Evolutionary conservation across 1,140 invertebrate genomes (phyloP), one percentile per base, ranked within the genome.

Genomic region (Heliconius hermathena): DNA sequence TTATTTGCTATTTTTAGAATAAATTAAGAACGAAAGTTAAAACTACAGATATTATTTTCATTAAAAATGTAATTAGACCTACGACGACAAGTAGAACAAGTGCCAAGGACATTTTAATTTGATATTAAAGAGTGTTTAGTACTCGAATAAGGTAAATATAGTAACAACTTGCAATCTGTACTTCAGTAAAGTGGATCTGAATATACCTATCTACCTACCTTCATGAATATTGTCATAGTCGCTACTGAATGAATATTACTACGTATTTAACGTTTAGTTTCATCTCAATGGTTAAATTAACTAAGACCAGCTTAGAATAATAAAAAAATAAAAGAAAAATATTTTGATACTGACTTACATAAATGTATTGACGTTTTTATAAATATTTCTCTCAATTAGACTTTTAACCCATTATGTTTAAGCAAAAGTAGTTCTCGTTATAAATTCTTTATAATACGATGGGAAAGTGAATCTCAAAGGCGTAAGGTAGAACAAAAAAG

Each of bases 141-240:
- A 66, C 60, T 66, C 11, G 60, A 66, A 66, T 66, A 5, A 66
- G 60, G 9, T 66, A 66, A 66, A 66, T 66, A 66, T 29, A 66
- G 26, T 29, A 66, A 8, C 8, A 29, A 20, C n/a, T 60, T n/a
- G 20, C 54, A 22, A 60, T 11, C 8, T 9, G n/a, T 22, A 13
- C 54, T 26, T 60, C 11, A 60, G 54, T 9, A 22, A 22, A 60
- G n/a, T 60, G 41, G 41, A 46, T 46, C 41, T 46, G 9, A 46
- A 5, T 46, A 46, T 46, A 4, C 4, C 0, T 46, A 4, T 1
- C 0, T 46, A 46, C 3, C 41, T 41, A 41, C 13, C 41, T 46
- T 1, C 16, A 16, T 46, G 41, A 46, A 46, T 46, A 46, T 46
- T 16, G 41, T 46, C 11, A 46, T 46, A 13, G 13, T 46, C 41